phyloP scores from a whole-genome alignment of 2,797 vertebrate genomes.

The Clarias platycephalus region DNA sequence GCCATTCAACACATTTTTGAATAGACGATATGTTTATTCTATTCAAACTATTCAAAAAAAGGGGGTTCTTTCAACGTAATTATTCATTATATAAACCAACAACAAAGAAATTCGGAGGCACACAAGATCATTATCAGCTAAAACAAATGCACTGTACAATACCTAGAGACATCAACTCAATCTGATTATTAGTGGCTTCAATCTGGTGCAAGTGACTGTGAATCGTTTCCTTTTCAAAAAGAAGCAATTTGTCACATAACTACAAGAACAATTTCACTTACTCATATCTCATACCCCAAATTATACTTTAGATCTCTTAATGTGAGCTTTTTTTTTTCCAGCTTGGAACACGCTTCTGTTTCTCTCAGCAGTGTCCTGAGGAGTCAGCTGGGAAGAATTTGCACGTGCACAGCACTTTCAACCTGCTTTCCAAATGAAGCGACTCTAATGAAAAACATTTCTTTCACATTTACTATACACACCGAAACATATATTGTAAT shows the following conservation, averaged over 20 bases:
- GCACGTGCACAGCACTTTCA: not conserved
- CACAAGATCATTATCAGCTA: not conserved
- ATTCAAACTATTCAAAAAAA: not conserved
- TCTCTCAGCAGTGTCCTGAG: not conserved
- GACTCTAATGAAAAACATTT: not conserved
- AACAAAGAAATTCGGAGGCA: not conserved
- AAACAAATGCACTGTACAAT: conserved; percentile 5
- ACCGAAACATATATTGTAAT: not conserved
- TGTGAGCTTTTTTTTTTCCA: not conserved
- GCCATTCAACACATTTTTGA: not conserved
- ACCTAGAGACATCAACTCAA: no score
- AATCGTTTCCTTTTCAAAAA: not conserved
- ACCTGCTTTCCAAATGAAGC: not conserved
- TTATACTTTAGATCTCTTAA: not conserved
- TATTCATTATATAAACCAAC: not conserved
- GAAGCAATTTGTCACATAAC: not conserved
- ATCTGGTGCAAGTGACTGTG: no score
- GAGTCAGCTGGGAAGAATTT: not conserved
- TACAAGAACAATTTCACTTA: not conserved
- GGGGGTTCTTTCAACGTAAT: not conserved
- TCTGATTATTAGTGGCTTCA: not conserved
- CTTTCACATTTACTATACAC: not conserved
- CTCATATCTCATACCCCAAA: not conserved
- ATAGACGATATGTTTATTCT: not conserved
- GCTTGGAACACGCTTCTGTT: not conserved